phyloP scores from a whole-genome alignment of 1,140 invertebrate species.

The Drosophila pruinosa region DNA sequence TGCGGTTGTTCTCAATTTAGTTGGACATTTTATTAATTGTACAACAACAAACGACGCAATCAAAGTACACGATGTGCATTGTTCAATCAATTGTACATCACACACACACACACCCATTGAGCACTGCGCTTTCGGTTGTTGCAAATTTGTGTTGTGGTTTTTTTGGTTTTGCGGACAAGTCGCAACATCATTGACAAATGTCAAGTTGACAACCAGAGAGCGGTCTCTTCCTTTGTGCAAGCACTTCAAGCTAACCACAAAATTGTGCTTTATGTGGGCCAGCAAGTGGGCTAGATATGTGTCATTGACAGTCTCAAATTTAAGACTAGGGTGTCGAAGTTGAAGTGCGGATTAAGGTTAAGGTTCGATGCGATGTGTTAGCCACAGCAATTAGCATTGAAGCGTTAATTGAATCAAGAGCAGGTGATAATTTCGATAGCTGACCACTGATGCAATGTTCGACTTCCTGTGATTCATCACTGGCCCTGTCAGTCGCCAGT shows the following conservation, averaged over 20 bases:
- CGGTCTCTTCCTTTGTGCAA: background rate
- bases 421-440: slow-evolving; percentile 31
- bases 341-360: background rate
- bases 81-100: slow-evolving; percentile 58
- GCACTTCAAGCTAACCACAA: slow-evolving; percentile 30
- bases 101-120: slow-evolving; percentile 11
- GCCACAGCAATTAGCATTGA: slow-evolving; percentile 34
- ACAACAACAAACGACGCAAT: slow-evolving; percentile 37
- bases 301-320: background rate
- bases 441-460: slow-evolving; percentile 26
- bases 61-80: slow-evolving; percentile 33
- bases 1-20: slow-evolving; percentile 71
- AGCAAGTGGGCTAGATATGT: slow-evolving; percentile 1
- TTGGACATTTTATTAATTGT: slow-evolving; percentile 76
- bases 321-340: background rate
- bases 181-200: slow-evolving; percentile 23
- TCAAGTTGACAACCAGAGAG: background rate
- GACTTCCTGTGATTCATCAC: slow-evolving; percentile 70
- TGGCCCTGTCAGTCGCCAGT: slow-evolving; percentile 44
- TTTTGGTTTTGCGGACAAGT: slow-evolving; percentile 16
- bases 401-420: slow-evolving; percentile 70
- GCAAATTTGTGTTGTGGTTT: slow-evolving; percentile 61
- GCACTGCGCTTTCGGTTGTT: slow-evolving; percentile 50
- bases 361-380: background rate
- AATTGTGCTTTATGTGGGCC: slow-evolving; percentile 31